Evolutionary conservation across 2,113 vertebrate species (phyloP).

Genomic region (Suricata suricatta): DNA sequence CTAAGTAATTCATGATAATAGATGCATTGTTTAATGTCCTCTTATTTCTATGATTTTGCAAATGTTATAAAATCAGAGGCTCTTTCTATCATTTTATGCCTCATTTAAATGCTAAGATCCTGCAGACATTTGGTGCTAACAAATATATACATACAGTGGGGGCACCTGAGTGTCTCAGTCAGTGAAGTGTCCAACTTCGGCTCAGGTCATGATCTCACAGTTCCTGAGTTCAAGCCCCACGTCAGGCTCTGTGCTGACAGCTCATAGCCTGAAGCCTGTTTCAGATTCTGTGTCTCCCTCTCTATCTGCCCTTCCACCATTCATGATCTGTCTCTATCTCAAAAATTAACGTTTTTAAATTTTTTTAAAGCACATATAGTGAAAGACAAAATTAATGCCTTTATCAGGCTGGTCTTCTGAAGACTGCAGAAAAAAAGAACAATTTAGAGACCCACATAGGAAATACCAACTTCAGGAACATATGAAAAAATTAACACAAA

Average conservation of each 20-base stretch:
- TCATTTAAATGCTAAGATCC: neutral
- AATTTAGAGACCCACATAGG: neutral
- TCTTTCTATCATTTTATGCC: neutral
- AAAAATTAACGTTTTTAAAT: too few species aligned
- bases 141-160: neutral
- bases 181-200: too few species aligned
- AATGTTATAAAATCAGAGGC: neutral
- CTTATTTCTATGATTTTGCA: neutral
- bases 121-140: neutral
- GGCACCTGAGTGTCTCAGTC: too few species aligned
- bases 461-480: neutral
- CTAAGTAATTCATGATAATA: neutral
- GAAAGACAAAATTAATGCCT: neutral
- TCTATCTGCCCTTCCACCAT: too few species aligned
- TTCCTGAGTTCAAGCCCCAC: too few species aligned
- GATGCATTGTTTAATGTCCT: neutral
- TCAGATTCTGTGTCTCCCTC: too few species aligned
- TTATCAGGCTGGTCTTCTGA: neutral
- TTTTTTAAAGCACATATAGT: too few species aligned
- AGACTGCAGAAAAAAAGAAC: conserved; percentile 19
- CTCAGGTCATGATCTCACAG: too few species aligned
- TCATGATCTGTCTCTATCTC: too few species aligned
- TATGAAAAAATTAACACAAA: neutral
- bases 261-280: too few species aligned
- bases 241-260: too few species aligned